phyloP scores from a whole-genome alignment of 1,140 invertebrate species.

The Muscidifurax raptorellus region DNA sequence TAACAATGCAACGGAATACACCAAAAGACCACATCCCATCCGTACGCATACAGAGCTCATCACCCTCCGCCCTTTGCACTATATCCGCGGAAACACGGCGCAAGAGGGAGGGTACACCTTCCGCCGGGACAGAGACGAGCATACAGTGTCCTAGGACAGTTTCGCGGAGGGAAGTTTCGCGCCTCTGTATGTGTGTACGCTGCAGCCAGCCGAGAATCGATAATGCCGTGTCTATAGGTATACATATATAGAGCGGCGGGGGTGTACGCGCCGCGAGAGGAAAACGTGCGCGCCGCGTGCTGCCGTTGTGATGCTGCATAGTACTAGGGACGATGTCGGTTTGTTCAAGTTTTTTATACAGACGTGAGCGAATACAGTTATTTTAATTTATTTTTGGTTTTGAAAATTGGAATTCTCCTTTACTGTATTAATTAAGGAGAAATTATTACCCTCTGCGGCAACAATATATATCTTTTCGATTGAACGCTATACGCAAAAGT shows the following conservation, averaged over 20 bases:
- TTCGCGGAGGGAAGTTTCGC: conserved; percentile 49
- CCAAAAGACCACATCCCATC: not conserved
- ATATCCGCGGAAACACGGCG: not conserved
- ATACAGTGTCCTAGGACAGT: conserved; percentile 59
- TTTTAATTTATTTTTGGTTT: too few relatives aligned
- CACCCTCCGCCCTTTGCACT: too few relatives aligned
- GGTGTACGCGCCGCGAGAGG: not conserved
- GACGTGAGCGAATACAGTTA: too few relatives aligned
- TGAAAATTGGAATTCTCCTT: too few relatives aligned
- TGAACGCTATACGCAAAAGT: too few relatives aligned
- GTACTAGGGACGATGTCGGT: not conserved
- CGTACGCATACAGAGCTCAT: not conserved
- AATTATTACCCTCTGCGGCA: too few relatives aligned
- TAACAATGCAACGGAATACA: not conserved
- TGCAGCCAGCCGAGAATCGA: conserved; percentile 31
- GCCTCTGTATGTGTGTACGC: not conserved
- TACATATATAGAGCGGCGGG: not conserved
- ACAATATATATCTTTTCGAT: too few relatives aligned
- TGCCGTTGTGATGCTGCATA: not conserved
- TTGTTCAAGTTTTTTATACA: not conserved
- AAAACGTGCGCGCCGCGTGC: conserved; percentile 42
- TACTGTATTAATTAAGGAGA: too few relatives aligned
- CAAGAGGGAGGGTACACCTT: not conserved
- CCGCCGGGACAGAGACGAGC: conserved; percentile 43
- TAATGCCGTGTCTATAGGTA: conserved; percentile 3